These are phyloP conservation scores for Malurus alboscapulatus DNA, from an alignment of 2,113 vertebrate genomes.

Conservation along the genomic window DNA sequence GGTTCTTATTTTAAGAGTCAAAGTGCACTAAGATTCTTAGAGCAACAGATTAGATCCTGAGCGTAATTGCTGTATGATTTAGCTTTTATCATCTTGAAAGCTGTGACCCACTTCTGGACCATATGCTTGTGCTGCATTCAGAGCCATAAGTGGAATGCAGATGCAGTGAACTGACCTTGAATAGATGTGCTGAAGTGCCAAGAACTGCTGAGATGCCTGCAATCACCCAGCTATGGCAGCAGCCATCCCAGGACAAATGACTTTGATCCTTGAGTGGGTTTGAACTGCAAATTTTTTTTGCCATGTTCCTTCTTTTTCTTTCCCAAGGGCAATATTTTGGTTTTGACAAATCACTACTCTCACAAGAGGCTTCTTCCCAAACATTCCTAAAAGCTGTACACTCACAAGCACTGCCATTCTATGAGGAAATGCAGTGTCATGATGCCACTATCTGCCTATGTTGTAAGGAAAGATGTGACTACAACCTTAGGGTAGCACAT, in stretches of 20 bases:
- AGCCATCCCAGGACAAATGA: neutral
- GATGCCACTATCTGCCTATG: neutral
- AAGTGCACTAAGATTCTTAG: neutral
- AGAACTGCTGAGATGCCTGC: conserved; percentile 1
- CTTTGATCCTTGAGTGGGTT: neutral
- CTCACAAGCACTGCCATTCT: neutral
- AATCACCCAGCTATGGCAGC: neutral
- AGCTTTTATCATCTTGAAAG: conserved; percentile 16
- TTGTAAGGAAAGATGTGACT: neutral
- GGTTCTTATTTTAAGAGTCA: neutral
- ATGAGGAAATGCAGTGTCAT: neutral
- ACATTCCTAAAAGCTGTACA: neutral
- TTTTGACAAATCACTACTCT: neutral
- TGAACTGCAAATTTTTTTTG: neutral
- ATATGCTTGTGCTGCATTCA: neutral
- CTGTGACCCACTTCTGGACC: conserved; percentile 18
- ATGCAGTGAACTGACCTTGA: neutral
- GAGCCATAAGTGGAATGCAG: neutral
- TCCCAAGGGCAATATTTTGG: neutral
- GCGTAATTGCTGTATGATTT: neutral
- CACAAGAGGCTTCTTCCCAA: neutral
- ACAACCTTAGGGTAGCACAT: neutral
- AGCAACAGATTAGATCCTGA: neutral
- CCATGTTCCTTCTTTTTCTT: neutral
- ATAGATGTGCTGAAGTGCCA: neutral